Base-by-base conservation (phyloP, 2,113 vertebrate genomes). In the Melanerpes formicivorus region DNA sequence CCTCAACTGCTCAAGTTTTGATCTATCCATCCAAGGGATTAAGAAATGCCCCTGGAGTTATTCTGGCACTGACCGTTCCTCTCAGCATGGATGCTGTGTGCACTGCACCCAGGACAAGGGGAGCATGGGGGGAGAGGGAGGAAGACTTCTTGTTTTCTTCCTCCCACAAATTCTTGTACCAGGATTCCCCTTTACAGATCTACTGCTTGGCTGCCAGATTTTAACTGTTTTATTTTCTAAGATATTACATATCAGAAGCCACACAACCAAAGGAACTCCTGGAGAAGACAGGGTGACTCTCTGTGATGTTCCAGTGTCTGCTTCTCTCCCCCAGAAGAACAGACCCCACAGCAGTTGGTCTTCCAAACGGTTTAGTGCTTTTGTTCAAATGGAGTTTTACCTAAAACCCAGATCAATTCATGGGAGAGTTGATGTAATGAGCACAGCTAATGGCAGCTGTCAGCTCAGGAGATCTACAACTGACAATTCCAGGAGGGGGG, bases 91-190 rank as follows among this genome's bases (percentile, higher is more conserved):
- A 34, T 2, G 4, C 37, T 14, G 29, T 4, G 14, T 1, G 17
- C 34, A 18, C 48, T 23, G 11, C 42, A 34, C 25, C 29, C 25
- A n/a, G 34, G 64, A 30, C 76, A n/a, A 1, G 6, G 42, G 23
- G 37, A 14, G 17, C 0, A 1, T 18, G 21, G 22, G 1, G 1
- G 29, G 22, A 25, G 50, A 52, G 22, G 22, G 50, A 52, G 22
- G 22, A 52, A 52, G 50, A 52, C 13, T 25, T 52, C 50, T 8
- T 25, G 40, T 58, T 9, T 70, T 64, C 71, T 25, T 66, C 70
- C 65, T 80, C 54, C 37, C 59, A 34, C 44, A 42, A 19, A 55
- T 0, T 13, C 60, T 64, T 34, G 7, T 13, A 29, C 30, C n/a
- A 42, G 65, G 48, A n/a, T 40, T 48, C 34, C 71, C 42, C 50